Evolutionary conservation across 2,888 invertebrate genomes (phyloP).

Genomic region (Lepidocyrtoides sp.): DNA sequence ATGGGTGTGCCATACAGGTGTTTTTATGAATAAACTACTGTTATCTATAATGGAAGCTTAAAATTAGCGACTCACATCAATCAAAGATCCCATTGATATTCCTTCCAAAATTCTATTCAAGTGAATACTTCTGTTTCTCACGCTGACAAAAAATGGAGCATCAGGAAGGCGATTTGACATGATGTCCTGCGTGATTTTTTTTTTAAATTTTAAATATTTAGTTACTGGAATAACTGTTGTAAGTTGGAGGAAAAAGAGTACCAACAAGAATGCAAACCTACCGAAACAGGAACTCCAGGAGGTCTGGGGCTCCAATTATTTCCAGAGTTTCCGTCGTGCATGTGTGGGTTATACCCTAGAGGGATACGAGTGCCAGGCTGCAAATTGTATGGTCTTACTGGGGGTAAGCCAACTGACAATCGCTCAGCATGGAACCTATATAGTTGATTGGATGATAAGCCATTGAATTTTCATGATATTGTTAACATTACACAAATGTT

Average conservation of each 20-base stretch:
- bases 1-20: too few relatives aligned
- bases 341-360: slow-evolving; percentile 72
- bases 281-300: slow-evolving; percentile 70
- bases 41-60: neutral
- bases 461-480: too few relatives aligned
- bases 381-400: slow-evolving; percentile 65
- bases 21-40: too few relatives aligned
- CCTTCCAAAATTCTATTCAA: slow-evolving; percentile 70
- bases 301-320: slow-evolving; percentile 75
- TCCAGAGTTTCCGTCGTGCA: slow-evolving; percentile 80
- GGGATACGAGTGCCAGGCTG: slow-evolving; percentile 74
- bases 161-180: slow-evolving; percentile 74
- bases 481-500: neutral
- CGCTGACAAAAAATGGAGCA: slow-evolving; percentile 74
- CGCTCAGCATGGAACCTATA: slow-evolving; percentile 74
- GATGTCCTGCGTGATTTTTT: slow-evolving; percentile 72
- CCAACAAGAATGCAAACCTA: slow-evolving; percentile 37
- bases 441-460: too few relatives aligned
- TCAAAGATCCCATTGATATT: slow-evolving; percentile 67
- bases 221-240: neutral
- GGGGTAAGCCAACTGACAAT: slow-evolving; percentile 64
- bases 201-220: neutral
- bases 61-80: slow-evolving; percentile 60
- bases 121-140: slow-evolving; percentile 74
- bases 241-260: too few relatives aligned